These are phyloP conservation scores for Perca flavescens DNA, from an alignment of 2,113 vertebrate genomes.

Conservation along the genomic window DNA sequence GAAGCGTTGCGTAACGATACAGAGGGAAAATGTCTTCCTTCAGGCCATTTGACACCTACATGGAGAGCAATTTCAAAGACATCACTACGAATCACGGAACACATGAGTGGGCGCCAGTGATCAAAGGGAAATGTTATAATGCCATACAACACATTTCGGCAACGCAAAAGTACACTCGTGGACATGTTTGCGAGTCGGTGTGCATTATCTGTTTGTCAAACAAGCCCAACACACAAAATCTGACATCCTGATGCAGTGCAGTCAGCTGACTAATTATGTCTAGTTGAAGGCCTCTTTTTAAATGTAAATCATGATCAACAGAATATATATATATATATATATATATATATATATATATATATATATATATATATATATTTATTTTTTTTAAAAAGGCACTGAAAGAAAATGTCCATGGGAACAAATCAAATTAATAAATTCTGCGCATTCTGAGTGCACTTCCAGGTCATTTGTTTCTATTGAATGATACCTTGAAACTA, in stretches of 20 bases:
- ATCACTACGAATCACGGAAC: conserved; percentile 28
- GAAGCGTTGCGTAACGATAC: conserved; percentile 24
- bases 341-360: too few relatives aligned
- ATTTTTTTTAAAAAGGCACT: background rate
- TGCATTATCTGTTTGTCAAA: background rate
- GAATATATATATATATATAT: background rate
- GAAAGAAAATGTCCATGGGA: background rate
- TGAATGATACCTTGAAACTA: background rate
- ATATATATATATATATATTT: too few relatives aligned
- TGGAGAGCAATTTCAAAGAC: conserved; percentile 30
- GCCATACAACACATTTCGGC: background rate
- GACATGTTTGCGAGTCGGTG: background rate
- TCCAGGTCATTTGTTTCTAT: background rate
- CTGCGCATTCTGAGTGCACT: background rate
- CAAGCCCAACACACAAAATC: background rate
- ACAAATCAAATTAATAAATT: background rate
- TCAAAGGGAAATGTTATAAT: conserved; percentile 31
- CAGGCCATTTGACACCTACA: conserved; percentile 47
- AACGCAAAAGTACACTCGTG: background rate
- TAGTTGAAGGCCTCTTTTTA: background rate
- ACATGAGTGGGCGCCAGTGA: conserved; percentile 29
- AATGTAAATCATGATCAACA: background rate
- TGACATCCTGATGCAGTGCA: background rate
- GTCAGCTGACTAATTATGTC: background rate
- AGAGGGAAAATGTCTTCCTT: conserved; percentile 32